These are phyloP conservation scores for Apamea monoglypha DNA, from an alignment of 2,888 invertebrate species.

Conservation along the genomic window DNA sequence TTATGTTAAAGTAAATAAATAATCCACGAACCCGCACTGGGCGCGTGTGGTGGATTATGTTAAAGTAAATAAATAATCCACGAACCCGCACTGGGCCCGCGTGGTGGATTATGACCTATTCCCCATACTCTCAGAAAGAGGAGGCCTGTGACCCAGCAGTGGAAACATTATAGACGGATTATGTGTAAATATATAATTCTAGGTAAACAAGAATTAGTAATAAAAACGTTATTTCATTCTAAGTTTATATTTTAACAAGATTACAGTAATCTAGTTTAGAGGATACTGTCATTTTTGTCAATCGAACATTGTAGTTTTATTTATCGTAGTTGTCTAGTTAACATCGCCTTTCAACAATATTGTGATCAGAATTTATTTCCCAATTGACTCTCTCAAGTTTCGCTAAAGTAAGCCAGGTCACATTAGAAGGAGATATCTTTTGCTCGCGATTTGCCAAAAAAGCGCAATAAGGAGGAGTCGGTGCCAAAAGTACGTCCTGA, in stretches of 20 bases:
- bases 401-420: constrained; percentile 44
- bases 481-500: constrained; percentile 55
- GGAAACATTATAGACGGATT: too few relatives aligned
- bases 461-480: constrained; percentile 56
- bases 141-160: too few relatives aligned
- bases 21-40: background rate
- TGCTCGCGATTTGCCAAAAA: constrained; percentile 55
- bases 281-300: background rate
- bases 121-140: too few relatives aligned
- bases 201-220: background rate
- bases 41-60: background rate
- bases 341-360: background rate
- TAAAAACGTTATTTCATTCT: too few relatives aligned
- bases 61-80: background rate
- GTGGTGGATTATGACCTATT: too few relatives aligned
- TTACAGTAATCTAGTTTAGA: background rate
- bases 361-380: constrained; percentile 19
- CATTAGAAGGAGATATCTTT: constrained; percentile 50
- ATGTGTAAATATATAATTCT: background rate
- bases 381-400: constrained; percentile 15
- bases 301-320: background rate
- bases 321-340: background rate
- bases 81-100: background rate
- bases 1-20: background rate
- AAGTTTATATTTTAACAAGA: too few relatives aligned